Conservation (phyloP, 1,140 invertebrate species). For the Bombus sibiricus region DNA sequence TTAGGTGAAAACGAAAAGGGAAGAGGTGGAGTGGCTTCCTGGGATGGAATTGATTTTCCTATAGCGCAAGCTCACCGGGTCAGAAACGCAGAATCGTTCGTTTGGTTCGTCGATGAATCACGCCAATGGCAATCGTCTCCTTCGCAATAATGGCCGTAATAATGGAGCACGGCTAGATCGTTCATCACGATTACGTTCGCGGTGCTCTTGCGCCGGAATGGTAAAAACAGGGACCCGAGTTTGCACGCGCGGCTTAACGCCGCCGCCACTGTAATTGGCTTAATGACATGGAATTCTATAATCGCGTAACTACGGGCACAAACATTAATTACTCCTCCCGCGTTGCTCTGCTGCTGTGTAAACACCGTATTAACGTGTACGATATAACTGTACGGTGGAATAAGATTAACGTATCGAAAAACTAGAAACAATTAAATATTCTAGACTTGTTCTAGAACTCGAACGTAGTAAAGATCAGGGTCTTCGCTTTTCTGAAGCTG, state of each 20-base stretch:
- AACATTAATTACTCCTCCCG: conserved; percentile 10
- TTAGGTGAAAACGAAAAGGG: no score
- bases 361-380: conserved; percentile 7
- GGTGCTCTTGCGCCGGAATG: conserved; percentile 29
- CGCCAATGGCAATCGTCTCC: conserved; percentile 51
- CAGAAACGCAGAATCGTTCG: conserved; percentile 49
- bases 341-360: background rate
- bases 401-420: background rate
- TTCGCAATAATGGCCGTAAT: conserved; percentile 64
- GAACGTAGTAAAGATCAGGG: background rate
- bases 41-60: conserved; percentile 32
- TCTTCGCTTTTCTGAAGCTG: background rate
- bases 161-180: conserved; percentile 59
- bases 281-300: conserved; percentile 30
- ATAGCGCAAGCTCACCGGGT: background rate
- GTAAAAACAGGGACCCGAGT: conserved; percentile 25
- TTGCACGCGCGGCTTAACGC: conserved; percentile 22
- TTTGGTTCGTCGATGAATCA: conserved; percentile 59
- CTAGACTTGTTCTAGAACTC: background rate
- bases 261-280: conserved; percentile 21
- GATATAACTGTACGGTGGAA: background rate
- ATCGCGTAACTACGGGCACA: conserved; percentile 16
- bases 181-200: conserved; percentile 56
- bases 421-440: background rate
- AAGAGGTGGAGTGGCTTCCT: background rate